Evolutionary conservation across 2,113 vertebrate species (phyloP), one percentile per base, ranked within the genome.

Genomic region (Mixornis gularis): DNA sequence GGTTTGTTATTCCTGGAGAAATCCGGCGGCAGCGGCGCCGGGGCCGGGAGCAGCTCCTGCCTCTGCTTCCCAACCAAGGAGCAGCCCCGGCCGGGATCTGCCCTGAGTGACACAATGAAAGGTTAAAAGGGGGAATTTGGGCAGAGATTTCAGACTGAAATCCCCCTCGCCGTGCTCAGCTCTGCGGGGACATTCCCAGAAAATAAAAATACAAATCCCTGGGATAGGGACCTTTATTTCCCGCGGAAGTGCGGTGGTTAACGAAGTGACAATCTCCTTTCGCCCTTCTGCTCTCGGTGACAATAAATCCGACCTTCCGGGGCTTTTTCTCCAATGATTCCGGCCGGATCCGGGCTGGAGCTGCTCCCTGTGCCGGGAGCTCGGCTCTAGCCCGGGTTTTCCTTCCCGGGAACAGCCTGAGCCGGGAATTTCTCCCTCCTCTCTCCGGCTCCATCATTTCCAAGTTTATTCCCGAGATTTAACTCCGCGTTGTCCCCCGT

Each of bases 51-150:
- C 19, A 0, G 56, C 9, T 43, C 8, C 89, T 3, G 2, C 0
- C 53, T 20, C 12, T 8, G 27, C 38, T 49, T 2, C 16, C 26
- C 44, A 3, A 22, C 8, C 52, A 19, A 17, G 29, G 52, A 30
- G 5, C 51, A 8, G 5, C 78, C 43, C 53, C 53, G 38, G 69
- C 3, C 62, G 0, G 24, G 3, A 1, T 44, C 62, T 4, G 41
- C 51, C 5, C 84, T 0, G 12, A 5, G 18, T 0, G 1, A 7
- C 19, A 10, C 34, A 79, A 58, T 38, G 1, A 12, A 17, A 13
- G 3, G 40, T n/a, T 17, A 34, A 40, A 64, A 34, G 26, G 6
- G 19, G 40, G 22, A 9, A 17, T 77, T 55, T 4, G 8, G 38
- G 12, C 32, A 18, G 3, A 8, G 4, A 3, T 43, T 73, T 40